Base-by-base conservation (phyloP, 53 echinoderm and acorn worm species). In the Antedon mediterranea region DNA sequence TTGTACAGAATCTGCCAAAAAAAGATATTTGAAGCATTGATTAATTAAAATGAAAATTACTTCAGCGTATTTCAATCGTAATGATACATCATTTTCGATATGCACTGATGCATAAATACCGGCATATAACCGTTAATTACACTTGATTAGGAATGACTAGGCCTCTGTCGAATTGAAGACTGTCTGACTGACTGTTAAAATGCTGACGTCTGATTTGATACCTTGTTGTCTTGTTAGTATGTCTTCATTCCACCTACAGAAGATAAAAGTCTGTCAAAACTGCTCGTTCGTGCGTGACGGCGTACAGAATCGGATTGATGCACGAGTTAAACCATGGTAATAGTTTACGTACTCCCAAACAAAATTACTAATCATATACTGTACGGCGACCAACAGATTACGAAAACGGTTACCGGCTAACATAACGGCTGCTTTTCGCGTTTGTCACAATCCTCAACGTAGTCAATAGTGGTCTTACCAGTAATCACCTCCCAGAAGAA, bases 301-400 rank as follows among this genome's bases (percentile, higher is more conserved):
- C 92, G 74, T 92, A 92, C 30, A 92, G 43, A 28, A 92, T 43
- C 4, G 92, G 92, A 32, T 92, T 89, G 3, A 92, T 14, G 0
- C 86, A 80, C 0, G 89, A 86, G 71, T 89, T 92, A 43, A 81
- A 89, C 92, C 90, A 90, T 37, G 90, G 77, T 14, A 90, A 34
- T 82, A 79, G 18, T 72, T 82, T 13, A 79, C 74, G 3, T 77
- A 72, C 70, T 90, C 87, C 90, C 90, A 90, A 7, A 34, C 72
- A 71, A 15, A 30, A 4, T 74, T 3, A 57, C 57, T 57, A 26
- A 57, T 57, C 57, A 57, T 15, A 57, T 57, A 57, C 57, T 57
- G 23, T 57, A 57, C 23, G 57, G 57, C 57, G 20, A 57, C 57
- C 57, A 57, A 26, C 57, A 57, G 57, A 57, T 57, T 11, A 57